A percentile compares a stretch with the other conserved stretches of the same genome.
Conservation (phyloP, 2,113 vertebrate species). For the Austrofundulus limnaeus region DNA sequence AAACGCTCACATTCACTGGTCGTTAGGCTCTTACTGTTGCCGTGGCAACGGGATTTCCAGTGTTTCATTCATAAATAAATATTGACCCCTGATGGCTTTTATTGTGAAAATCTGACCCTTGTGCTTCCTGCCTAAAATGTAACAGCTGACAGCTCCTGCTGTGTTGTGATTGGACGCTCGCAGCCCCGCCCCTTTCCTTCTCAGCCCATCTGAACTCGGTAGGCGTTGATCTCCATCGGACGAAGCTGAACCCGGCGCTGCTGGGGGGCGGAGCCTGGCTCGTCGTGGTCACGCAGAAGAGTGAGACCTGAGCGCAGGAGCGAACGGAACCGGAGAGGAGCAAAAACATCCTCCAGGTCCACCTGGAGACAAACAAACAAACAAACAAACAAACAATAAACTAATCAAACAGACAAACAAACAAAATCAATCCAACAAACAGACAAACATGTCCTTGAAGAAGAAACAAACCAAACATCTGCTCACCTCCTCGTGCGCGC, state of each 20-base stretch:
- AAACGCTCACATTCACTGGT: slow-evolving; percentile 10
- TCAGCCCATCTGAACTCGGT: slow-evolving; percentile 31
- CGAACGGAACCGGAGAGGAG: slow-evolving; percentile 42
- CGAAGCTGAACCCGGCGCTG: slow-evolving; percentile 19
- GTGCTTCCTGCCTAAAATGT: not conserved
- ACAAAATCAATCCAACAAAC: no score
- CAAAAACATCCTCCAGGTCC: slow-evolving; percentile 36
- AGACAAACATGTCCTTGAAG: no score
- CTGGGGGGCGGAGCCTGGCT: slow-evolving; percentile 14
- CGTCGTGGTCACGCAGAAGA: slow-evolving; percentile 41
- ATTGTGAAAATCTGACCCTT: not conserved
- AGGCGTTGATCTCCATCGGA: slow-evolving; percentile 64
- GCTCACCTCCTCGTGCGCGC: slow-evolving; percentile 85
- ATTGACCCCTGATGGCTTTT: slow-evolving; percentile 10
- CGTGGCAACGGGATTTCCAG: not conserved
- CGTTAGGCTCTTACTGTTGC: slow-evolving; percentile 18
- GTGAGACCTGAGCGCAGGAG: slow-evolving; percentile 32
- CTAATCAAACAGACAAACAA: not conserved
- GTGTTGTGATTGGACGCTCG: not conserved
- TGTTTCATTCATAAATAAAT: slow-evolving; percentile 3
- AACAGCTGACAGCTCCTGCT: slow-evolving; percentile 5
- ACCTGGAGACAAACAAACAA: slow-evolving; percentile 26
- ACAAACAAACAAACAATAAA: not conserved
- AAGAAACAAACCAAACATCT: not conserved
- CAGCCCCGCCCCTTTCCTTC: not conserved